Evolutionary conservation across 2,797 vertebrate genomes (phyloP).

Genomic region (Danio choprae): DNA sequence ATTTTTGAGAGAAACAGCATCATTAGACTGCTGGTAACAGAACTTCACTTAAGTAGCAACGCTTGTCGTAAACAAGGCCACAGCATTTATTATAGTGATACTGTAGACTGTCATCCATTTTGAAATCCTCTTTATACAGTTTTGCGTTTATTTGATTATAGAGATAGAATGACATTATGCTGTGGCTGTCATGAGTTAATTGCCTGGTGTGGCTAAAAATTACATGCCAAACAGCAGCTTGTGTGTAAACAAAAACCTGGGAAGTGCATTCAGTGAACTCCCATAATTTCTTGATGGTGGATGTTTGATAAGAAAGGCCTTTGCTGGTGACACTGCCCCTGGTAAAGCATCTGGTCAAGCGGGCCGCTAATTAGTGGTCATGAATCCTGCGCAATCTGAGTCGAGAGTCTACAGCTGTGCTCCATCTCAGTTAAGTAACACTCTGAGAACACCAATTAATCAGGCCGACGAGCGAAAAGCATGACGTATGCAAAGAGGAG

Average conservation of each 20-base stretch:
- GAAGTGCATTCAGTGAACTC: neutral
- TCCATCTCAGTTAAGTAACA: conserved; percentile 56
- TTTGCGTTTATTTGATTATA: conserved; percentile 6
- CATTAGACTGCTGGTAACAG: neutral
- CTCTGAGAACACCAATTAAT: conserved; percentile 63
- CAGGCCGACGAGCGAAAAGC: conserved; percentile 66
- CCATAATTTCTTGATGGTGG: conserved; percentile 19
- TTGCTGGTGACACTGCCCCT: conserved; percentile 35
- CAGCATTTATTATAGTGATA: neutral
- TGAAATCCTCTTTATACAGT: conserved; percentile 29
- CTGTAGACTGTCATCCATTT: neutral
- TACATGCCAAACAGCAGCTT: neutral
- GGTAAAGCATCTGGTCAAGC: conserved; percentile 49
- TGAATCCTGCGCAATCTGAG: conserved; percentile 49
- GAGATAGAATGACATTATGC: neutral
- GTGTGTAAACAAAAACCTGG: conserved; percentile 10
- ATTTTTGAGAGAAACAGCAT: neutral
- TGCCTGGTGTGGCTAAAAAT: neutral
- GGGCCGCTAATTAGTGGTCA: conserved; percentile 48
- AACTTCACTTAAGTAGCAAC: neutral
- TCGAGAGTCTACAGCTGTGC: conserved; percentile 53
- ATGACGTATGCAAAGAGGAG: conserved; percentile 69
- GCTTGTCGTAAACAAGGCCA: neutral
- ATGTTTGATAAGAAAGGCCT: conserved; percentile 10
- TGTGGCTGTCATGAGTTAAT: neutral